These are phyloP conservation scores for Trachelus troglodyta DNA, from an alignment of 2,888 invertebrate genomes.

Conservation along the genomic window DNA sequence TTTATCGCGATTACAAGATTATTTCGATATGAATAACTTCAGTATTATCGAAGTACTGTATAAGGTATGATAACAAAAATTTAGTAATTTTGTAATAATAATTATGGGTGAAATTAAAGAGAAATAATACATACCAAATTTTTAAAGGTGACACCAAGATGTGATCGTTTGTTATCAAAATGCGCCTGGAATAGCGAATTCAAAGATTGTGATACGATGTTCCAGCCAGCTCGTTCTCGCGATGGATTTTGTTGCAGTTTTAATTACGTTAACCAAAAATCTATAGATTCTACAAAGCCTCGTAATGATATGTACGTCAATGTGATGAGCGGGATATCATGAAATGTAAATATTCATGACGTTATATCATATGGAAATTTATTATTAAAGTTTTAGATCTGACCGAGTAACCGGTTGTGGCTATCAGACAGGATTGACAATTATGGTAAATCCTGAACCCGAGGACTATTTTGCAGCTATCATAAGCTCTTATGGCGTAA, in stretches of 20 bases:
- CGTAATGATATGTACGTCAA: constrained; percentile 34
- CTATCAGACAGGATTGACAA: constrained; percentile 75
- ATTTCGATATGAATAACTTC: constrained; percentile 48
- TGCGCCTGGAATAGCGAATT: constrained; percentile 73
- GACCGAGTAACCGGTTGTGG: constrained; percentile 77
- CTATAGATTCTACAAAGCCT: constrained; percentile 53
- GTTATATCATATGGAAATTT: neutral
- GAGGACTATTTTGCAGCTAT: constrained; percentile 74
- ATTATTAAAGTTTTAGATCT: constrained; percentile 58
- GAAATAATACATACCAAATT: neutral
- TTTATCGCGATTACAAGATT: constrained; percentile 45
- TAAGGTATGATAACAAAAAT: constrained; percentile 27
- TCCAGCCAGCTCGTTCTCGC: constrained; percentile 67
- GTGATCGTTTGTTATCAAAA: constrained; percentile 67
- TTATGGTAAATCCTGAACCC: constrained; percentile 70
- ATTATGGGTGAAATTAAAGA: neutral
- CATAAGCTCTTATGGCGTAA: constrained; percentile 73
- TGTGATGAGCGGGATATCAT: neutral
- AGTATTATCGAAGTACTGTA: constrained; percentile 38
- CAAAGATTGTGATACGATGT: constrained; percentile 68
- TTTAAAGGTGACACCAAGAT: constrained; percentile 69
- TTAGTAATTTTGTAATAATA: neutral
- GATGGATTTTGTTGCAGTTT: constrained; percentile 75
- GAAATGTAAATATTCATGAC: neutral
- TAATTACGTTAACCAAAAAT: constrained; percentile 69